Evolutionary conservation across 2,113 vertebrate species (phyloP).

Genomic region (Brachyistius frenatus): DNA sequence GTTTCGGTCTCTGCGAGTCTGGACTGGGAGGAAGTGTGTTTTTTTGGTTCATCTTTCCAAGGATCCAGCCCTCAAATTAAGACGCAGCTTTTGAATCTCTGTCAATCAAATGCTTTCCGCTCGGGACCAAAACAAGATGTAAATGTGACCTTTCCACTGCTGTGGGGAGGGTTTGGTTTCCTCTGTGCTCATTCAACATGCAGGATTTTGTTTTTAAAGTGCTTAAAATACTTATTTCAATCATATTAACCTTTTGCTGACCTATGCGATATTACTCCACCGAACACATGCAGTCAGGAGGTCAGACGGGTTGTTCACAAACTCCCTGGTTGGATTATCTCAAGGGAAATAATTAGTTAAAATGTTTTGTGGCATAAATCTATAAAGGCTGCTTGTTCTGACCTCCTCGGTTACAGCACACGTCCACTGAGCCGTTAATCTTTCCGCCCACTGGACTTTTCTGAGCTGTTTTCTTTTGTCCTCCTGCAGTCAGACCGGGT

Average conservation of each 20-base stretch:
- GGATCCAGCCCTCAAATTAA: not conserved
- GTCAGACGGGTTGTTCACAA: not conserved
- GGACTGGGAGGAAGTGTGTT: not conserved
- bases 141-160: too few relatives aligned
- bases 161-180: too few relatives aligned
- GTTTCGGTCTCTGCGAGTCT: not conserved
- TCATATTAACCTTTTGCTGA: not conserved
- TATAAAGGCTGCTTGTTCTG: not conserved
- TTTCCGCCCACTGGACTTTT: not conserved
- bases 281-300: not conserved
- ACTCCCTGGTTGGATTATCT: conserved; percentile 8
- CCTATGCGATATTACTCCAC: too few relatives aligned
- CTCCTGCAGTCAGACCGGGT: not conserved
- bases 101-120: not conserved
- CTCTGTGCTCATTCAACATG: too few relatives aligned
- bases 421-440: not conserved
- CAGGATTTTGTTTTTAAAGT: too few relatives aligned
- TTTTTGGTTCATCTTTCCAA: not conserved
- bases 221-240: not conserved
- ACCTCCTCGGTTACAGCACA: not conserved
- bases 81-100: not conserved
- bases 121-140: too few relatives aligned
- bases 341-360: conserved; percentile 4
- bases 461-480: not conserved
- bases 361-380: not conserved